Percentiles rank a stretch among this genome's conserved stretches.
Evolutionary conservation across 2,888 invertebrate genomes (phyloP).

Genomic region (Fissipunctia ypsillon): DNA sequence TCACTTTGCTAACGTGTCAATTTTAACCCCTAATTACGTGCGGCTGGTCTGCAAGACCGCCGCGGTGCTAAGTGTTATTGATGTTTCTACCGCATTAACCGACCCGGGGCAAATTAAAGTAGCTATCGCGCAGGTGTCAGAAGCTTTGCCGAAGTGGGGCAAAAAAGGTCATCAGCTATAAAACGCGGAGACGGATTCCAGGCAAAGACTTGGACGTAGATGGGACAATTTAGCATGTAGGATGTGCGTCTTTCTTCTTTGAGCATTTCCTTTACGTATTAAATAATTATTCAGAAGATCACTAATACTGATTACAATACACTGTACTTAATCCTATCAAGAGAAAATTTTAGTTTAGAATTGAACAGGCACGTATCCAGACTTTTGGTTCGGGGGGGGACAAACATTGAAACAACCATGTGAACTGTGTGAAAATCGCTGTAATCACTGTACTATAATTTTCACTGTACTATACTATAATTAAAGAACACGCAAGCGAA

Average conservation of each 20-base stretch:
- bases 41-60: constrained; percentile 73
- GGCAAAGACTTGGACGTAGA: constrained; percentile 72
- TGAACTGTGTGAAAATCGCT: too few species aligned
- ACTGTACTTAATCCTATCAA: not conserved
- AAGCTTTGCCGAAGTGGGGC: constrained; percentile 83
- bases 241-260: not conserved
- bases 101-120: constrained; percentile 83
- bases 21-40: constrained; percentile 83
- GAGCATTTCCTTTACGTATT: not conserved
- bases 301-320: not conserved
- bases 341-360: too few species aligned
- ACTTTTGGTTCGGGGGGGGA: too few species aligned
- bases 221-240: constrained; percentile 33
- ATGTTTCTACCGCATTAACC: constrained; percentile 81
- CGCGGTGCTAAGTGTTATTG: constrained; percentile 84
- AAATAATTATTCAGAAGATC: not conserved
- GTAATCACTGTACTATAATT: too few species aligned
- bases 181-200: constrained; percentile 77
- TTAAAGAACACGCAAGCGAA: too few species aligned
- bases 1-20: constrained; percentile 83
- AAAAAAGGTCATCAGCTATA: constrained; percentile 88
- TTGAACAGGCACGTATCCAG: too few species aligned
- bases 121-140: constrained; percentile 88
- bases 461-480: too few species aligned
- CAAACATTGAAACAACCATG: too few species aligned